Base-by-base conservation (phyloP, 2,113 vertebrate species). In the Dolichallabes microphthalmus region DNA sequence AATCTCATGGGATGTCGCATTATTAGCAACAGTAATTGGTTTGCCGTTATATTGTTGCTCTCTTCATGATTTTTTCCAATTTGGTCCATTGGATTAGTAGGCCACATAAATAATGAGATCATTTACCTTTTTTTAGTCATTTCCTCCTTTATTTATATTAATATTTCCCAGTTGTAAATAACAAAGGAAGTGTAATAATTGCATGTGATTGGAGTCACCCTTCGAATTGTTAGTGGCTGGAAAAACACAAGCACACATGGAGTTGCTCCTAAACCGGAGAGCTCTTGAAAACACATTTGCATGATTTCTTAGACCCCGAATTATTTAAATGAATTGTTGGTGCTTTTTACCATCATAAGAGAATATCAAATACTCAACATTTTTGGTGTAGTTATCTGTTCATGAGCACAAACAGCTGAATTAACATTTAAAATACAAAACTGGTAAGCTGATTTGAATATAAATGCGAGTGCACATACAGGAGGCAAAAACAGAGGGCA, bases 221-320 rank as follows among this genome's bases (percentile, higher is more conserved):
- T 61, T 84, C 69, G 35, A 80, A 84, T 77, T 55, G 35, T 78
- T 76, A 13, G 14, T 27, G 32, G 25, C 8, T 20, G 63, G 75
- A 80, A 71, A 64, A 32, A 76, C 82, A 84, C 32, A 39, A 60
- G 15, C 87, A 58, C 55, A 64, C 57, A 15, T 39, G 50, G 58
- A 52, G 53, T 35, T 85, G 45, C 35, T 32, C 57, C 35, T 71
- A 78, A 81, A 66, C 78, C 55, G 30, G 27, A n/a, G 61, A 83
- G 87, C 55, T 50, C 64, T 79, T 74, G 45, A 83, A 84, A 20
- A 19, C 50, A 57, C 61, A 71, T 75, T 81, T 84, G 60, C 77
- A 88, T 81, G 60, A 84, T 88, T 81, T 86, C 4, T 58, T 69
- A 74, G 69, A 78, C 80, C n/a, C 55, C 19, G 74, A 75, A 75